Base-by-base conservation (phyloP, 2,888 invertebrate genomes). In the Acanthacorydalis orientalis region DNA sequence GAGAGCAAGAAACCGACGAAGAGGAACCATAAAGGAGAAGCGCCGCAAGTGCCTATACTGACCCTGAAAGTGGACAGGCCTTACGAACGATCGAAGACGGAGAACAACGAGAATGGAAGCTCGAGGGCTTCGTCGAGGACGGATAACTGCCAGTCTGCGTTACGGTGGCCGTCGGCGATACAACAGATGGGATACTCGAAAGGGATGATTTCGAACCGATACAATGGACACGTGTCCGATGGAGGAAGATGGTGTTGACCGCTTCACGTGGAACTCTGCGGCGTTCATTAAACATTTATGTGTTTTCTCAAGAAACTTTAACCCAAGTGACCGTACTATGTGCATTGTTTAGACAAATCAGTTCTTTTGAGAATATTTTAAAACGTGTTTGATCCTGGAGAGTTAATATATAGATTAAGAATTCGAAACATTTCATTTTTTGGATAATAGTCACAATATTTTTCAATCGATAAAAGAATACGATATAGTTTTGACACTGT, bases 1-100 rank as follows among this genome's bases (percentile, higher is more conserved):
- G 57, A 57, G 42, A 57, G 55, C 3, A 55, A 61, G 11, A 78
- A 77, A 56, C 74, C 78, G 0, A 71, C 73, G 47, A 81, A 81
- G 59, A 64, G 80, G 43, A 77, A 69, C 53, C 64, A 74, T 52
- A 70, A 69, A 49, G 73, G 72, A 1, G 72, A 72, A 53, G 64
- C 65, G 7, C 65, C 64, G 23, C 51, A 50, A 37, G 43, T 51
- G 48, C 46, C 51, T 1, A 39, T 31, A 41, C 35, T 35, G 34
- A 44, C 47, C 12, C 15, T 45, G 7, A 47, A 43, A 35, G 33
- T 43, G 9, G 47, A 47, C 34, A 32, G 46, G 1, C 46, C 46
- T 2, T 35, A 39, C 7, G 46, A 40, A 40, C 39, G 40, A 32
- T 40, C 46, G 8, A 16, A 46, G 10, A 33, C 31, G 16, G 34